Conservation (phyloP, 2,113 vertebrate species). For the Cyanistes caeruleus region DNA sequence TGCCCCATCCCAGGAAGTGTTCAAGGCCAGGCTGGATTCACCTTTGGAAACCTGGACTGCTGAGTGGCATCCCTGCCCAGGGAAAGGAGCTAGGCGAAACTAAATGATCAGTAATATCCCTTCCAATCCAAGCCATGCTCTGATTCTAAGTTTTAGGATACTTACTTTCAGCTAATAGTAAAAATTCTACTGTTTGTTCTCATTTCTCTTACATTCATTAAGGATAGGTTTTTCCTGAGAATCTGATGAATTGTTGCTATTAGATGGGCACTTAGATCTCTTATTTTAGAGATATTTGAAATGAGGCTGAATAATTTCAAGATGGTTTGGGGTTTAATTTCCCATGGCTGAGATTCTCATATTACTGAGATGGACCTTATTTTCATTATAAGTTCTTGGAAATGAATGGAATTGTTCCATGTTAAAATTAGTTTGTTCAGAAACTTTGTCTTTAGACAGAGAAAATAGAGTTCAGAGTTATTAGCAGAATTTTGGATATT, state of each 20-base stretch:
- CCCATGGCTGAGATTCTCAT: background rate
- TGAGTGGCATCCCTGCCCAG: background rate
- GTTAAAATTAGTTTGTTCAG: background rate
- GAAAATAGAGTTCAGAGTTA: background rate
- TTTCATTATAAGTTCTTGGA: background rate
- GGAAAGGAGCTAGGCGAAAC: background rate
- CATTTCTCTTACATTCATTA: background rate
- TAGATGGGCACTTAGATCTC: too few relatives aligned
- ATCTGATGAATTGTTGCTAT: background rate
- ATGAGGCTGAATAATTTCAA: slow-evolving; percentile 2
- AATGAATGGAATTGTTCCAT: background rate
- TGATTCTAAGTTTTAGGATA: background rate
- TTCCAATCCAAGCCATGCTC: background rate
- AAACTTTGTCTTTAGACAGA: background rate
- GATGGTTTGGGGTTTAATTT: slow-evolving; percentile 4
- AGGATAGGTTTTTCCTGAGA: background rate
- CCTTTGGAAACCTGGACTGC: background rate
- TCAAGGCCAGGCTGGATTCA: background rate
- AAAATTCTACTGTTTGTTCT: background rate
- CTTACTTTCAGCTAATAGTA: background rate
- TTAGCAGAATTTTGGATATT: background rate
- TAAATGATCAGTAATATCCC: background rate
- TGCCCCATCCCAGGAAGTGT: background rate
- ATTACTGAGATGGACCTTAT: background rate
- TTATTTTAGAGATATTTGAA: background rate